Conservation (phyloP, 2,113 vertebrate species). For the Piaya cayana region DNA sequence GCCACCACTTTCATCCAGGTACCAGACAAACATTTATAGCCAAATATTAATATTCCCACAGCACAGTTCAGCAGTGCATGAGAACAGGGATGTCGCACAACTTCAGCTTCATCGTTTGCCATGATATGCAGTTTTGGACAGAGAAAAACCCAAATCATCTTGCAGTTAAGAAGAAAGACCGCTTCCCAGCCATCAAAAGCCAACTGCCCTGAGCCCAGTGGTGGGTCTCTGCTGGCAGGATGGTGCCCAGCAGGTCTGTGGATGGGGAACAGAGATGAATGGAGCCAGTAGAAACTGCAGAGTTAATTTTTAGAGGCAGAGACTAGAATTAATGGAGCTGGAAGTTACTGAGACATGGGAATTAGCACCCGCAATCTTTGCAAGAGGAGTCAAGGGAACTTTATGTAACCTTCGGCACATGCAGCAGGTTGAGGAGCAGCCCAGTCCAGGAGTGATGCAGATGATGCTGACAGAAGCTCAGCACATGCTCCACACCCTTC, state of each 20-base stretch:
- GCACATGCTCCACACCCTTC: accelerated
- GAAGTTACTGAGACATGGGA: background rate
- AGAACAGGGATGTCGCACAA: background rate
- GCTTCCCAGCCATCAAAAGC: background rate
- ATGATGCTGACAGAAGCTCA: background rate
- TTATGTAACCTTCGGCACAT: background rate
- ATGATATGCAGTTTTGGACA: background rate
- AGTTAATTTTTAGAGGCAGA: background rate
- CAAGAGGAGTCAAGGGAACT: conserved; percentile 5
- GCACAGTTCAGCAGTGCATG: background rate
- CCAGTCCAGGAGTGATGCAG: accelerated
- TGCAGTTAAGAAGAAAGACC: background rate
- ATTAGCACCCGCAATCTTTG: background rate
- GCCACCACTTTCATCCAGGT: too few species aligned
- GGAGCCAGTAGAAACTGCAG: background rate
- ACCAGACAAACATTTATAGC: background rate
- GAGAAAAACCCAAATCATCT: background rate
- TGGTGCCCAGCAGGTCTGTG: background rate
- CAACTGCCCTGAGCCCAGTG: accelerated
- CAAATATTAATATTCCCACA: background rate
- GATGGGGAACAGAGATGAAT: background rate
- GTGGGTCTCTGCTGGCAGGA: background rate
- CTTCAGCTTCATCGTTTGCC: background rate
- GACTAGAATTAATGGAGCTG: conserved; percentile 21
- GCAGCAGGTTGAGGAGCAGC: background rate